phyloP scores from a whole-genome alignment of 2,888 invertebrate species.

The Habrosyne pyritoides region DNA sequence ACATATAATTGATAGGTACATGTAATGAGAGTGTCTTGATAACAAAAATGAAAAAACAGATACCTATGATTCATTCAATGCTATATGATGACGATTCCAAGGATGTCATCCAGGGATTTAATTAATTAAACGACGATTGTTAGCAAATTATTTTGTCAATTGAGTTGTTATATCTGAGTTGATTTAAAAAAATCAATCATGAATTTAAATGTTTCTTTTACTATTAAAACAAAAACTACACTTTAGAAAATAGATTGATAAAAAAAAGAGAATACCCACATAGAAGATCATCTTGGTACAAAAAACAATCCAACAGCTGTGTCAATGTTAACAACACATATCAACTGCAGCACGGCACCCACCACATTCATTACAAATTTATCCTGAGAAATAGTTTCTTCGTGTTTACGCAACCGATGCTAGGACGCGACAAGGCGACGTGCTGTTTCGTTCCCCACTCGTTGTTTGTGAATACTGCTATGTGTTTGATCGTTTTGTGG shows the following conservation, averaged over 20 bases:
- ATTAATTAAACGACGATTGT: too few relatives aligned
- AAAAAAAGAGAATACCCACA: slow-evolving; percentile 54
- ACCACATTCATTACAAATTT: slow-evolving; percentile 60
- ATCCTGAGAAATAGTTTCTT: slow-evolving; percentile 31
- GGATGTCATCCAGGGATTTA: too few relatives aligned
- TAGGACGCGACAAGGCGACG: slow-evolving; percentile 42
- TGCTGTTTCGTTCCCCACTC: slow-evolving; percentile 47
- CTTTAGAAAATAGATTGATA: slow-evolving; percentile 7
- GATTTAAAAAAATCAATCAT: background rate
- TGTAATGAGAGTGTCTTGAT: too few relatives aligned
- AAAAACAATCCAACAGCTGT: slow-evolving; percentile 43
- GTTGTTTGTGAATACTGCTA: slow-evolving; percentile 71
- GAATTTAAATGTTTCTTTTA: background rate
- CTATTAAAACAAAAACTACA: slow-evolving; percentile 6
- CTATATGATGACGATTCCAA: too few relatives aligned
- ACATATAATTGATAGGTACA: too few relatives aligned
- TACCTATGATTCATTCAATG: too few relatives aligned
- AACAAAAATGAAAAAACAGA: too few relatives aligned
- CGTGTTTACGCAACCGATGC: slow-evolving; percentile 45
- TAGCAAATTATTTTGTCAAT: too few relatives aligned
- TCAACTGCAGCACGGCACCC: slow-evolving; percentile 57
- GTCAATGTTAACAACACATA: slow-evolving; percentile 44
- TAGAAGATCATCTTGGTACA: slow-evolving; percentile 52
- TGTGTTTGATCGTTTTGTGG: slow-evolving; percentile 76
- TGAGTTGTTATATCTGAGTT: too few relatives aligned